Conservation (phyloP, 2,888 invertebrate species). For the Petrolisthes manimaculis region DNA sequence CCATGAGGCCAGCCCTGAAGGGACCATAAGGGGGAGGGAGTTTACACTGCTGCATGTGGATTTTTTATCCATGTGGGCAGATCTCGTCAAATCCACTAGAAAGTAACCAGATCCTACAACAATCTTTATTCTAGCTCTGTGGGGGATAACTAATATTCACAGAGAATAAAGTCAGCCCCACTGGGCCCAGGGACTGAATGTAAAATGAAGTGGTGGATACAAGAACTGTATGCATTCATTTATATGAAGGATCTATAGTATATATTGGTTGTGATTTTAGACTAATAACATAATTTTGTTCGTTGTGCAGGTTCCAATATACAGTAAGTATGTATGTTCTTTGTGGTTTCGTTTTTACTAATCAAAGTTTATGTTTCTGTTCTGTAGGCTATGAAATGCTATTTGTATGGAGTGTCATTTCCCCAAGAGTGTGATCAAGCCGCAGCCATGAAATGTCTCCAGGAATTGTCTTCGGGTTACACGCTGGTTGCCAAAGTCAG, state of each 20-base stretch:
- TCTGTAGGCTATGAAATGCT: not conserved
- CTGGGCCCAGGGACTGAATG: no score
- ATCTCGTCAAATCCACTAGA: no score
- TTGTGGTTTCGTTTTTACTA: not conserved
- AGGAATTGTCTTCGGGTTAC: not conserved
- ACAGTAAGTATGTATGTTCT: not conserved
- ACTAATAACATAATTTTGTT: not conserved
- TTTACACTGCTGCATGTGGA: no score
- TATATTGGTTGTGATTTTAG: no score
- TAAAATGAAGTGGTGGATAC: not conserved
- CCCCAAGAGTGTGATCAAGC: not conserved
- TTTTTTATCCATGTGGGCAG: no score
- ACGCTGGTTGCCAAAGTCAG: not conserved
- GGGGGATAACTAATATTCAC: no score
- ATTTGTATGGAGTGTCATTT: not conserved
- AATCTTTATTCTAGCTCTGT: no score
- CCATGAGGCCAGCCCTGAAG: no score
- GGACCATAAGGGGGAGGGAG: no score
- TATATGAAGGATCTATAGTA: not conserved
- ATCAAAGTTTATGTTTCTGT: not conserved
- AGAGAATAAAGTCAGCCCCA: no score
- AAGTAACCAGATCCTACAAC: no score
- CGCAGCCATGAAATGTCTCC: not conserved
- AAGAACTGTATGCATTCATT: not conserved
- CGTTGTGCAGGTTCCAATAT: not conserved